Evolutionary conservation across 2,888 invertebrate genomes (phyloP).

Genomic region (Drosophila eohydei): DNA sequence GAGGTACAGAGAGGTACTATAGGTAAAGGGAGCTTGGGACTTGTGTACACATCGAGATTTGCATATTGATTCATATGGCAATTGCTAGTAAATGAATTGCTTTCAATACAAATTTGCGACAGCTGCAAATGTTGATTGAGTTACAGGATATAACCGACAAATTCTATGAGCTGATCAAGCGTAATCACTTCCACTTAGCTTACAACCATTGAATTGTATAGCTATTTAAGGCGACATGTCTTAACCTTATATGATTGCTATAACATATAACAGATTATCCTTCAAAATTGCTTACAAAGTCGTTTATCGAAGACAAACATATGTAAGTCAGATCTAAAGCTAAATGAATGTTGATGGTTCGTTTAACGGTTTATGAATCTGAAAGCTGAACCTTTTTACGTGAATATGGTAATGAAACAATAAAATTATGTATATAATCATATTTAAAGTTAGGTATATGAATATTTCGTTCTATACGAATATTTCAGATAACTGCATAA

Average conservation of each 20-base stretch:
- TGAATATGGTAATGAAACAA: too few species aligned
- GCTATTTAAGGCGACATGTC: neutral
- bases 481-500: too few species aligned
- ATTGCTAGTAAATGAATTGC: constrained; percentile 50
- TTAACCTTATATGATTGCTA: neutral
- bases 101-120: constrained; percentile 46
- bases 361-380: too few species aligned
- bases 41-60: constrained; percentile 40
- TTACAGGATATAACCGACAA: constrained; percentile 14
- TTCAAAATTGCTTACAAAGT: too few species aligned
- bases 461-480: too few species aligned
- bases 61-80: constrained; percentile 54
- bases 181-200: constrained; percentile 23
- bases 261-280: neutral
- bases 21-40: constrained; percentile 13
- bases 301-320: too few species aligned
- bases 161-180: constrained; percentile 17
- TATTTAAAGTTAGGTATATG: too few species aligned
- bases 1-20: neutral
- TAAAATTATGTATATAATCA: too few species aligned
- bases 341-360: neutral
- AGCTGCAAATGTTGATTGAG: constrained; percentile 53
- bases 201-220: neutral
- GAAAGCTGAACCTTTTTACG: too few species aligned
- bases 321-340: neutral